Evolutionary conservation across 30 jellyfish, hydroid and myxozoan species (phyloP), one percentile per base, ranked within the genome.

Genomic region (Aurelia sp.): DNA sequence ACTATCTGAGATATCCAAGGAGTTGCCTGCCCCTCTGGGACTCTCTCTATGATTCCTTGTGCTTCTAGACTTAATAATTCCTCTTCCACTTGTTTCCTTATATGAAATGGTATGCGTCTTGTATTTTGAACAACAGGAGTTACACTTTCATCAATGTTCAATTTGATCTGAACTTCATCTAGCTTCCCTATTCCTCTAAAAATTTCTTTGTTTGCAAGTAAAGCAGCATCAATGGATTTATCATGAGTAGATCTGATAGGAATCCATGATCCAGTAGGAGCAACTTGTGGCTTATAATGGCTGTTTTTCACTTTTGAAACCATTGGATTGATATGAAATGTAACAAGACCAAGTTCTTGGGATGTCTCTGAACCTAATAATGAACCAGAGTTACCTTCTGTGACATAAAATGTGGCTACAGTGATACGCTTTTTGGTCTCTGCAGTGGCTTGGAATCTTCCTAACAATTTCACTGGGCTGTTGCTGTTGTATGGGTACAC

Each of bases 341-440:
- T 78, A 62, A 59, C 88, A 55, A 76, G 88, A 78, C 90, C 90
- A 78, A 78, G 90, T 63, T 78, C 90, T 78, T 61, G 90, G 62
- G 90, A 78, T 78, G 67, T 78, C 90, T 78, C 90, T 59, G 90
- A 78, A 61, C 81, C 81, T 62, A 78, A 63, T 65, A 78, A 59
- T 38, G 82, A 62, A 60, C 82, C 90, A 60, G 90, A 78, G 90
- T 78, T 78, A 3, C 82, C 83, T 63, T 20, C 68, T 62, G 82
- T 59, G 82, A 78, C 90, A 78, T 59, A 62, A 40, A 78, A 78
- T 11, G 75, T 62, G 40, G 90, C 90, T 31, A 78, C 90, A 60
- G 82, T 78, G 68, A 78, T 78, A 59, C 90, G 90, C 65, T 60
- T 60, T 78, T 78, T 78, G 24, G 90, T 78, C 82, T 78, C 90